Conservation (phyloP, 2,113 vertebrate genomes). For the Tautogolabrus adspersus region DNA sequence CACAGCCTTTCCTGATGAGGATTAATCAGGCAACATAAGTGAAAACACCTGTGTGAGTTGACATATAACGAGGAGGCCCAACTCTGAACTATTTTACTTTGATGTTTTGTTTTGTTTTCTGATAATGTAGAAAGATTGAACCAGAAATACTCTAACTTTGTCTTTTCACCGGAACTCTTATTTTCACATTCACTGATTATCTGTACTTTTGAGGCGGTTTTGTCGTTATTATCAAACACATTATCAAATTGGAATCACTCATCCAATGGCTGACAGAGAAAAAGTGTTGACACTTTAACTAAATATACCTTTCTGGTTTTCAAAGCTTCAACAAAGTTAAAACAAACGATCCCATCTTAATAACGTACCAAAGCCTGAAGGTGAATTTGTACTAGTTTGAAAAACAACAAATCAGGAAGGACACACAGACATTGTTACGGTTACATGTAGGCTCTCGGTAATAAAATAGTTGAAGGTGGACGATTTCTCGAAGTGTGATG, state of each 20-base stretch:
- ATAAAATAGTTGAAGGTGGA: neutral
- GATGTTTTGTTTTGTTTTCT: neutral
- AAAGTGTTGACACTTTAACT: neutral
- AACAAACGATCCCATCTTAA: neutral
- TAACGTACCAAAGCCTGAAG: neutral
- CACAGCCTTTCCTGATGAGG: neutral
- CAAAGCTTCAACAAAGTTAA: neutral
- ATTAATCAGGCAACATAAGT: conserved; percentile 2
- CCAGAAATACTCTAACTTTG: too few relatives aligned
- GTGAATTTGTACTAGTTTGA: neutral
- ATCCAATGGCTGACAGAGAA: neutral
- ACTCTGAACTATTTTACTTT: neutral
- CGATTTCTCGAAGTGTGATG: neutral
- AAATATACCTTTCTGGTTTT: neutral
- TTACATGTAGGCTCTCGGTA: neutral
- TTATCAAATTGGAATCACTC: neutral
- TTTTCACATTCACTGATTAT: neutral
- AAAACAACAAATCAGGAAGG: neutral
- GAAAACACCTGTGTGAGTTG: neutral
- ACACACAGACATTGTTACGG: neutral
- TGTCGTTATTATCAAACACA: neutral
- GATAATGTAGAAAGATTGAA: neutral
- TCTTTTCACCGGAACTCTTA: too few relatives aligned
- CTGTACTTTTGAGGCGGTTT: neutral
- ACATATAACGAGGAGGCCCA: neutral